These are phyloP conservation scores for Argyrosomus regius DNA, from an alignment of 2,797 vertebrate genomes.

Conservation along the genomic window DNA sequence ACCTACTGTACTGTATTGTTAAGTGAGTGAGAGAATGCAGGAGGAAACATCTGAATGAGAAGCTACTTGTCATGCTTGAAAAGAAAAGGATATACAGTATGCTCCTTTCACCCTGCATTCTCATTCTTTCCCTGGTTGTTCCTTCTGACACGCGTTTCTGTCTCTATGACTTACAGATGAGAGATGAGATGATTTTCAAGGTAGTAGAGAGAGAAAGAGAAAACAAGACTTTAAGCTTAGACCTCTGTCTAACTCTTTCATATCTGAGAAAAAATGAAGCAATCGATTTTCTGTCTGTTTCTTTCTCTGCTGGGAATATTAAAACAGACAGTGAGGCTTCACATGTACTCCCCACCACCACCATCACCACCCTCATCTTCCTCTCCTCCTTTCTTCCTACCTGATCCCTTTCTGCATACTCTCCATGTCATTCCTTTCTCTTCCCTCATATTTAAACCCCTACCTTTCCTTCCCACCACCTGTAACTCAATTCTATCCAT, in stretches of 20 bases:
- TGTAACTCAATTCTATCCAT: background rate
- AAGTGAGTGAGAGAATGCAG: background rate
- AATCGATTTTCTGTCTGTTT: slow-evolving; percentile 85
- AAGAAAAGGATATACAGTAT: slow-evolving; percentile 16
- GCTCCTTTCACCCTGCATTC: slow-evolving; percentile 22
- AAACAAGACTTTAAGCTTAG: slow-evolving; percentile 52
- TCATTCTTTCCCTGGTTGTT: slow-evolving; percentile 26
- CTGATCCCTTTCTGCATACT: background rate
- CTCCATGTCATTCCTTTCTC: background rate
- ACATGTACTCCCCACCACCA: slow-evolving; percentile 19
- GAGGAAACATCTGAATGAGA: slow-evolving; percentile 18
- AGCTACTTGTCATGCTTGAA: slow-evolving; percentile 11
- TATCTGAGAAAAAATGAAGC: slow-evolving; percentile 79
- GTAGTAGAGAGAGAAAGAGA: slow-evolving; percentile 46
- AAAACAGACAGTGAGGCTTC: slow-evolving; percentile 80
- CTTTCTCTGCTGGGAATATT: slow-evolving; percentile 81
- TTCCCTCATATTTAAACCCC: background rate
- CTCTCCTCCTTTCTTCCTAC: background rate
- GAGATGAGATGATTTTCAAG: slow-evolving; percentile 62
- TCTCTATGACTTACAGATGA: slow-evolving; percentile 53
- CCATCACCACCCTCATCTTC: background rate
- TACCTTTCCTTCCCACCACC: background rate
- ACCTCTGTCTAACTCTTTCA: slow-evolving; percentile 74
- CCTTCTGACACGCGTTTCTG: slow-evolving; percentile 19
- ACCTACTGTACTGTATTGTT: background rate